phyloP scores from a whole-genome alignment of 2,113 vertebrate species.

The Formicarius rufipectus region DNA sequence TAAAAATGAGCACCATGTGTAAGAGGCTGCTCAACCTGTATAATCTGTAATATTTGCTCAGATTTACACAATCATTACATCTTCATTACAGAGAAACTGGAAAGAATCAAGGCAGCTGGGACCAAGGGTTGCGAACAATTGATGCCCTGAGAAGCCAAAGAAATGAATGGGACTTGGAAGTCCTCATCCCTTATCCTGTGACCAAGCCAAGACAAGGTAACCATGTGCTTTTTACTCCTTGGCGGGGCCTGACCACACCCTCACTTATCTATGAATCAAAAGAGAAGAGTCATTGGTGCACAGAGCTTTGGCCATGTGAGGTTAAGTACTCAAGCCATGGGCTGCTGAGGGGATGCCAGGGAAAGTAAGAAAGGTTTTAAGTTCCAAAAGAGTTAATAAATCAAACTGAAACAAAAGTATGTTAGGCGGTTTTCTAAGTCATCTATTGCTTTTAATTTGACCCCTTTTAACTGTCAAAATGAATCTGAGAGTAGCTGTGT shows the following conservation, averaged over 20 bases:
- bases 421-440: not conserved
- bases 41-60: not conserved
- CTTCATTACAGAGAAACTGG: not conserved
- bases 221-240: not conserved
- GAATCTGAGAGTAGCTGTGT: not conserved
- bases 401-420: not conserved
- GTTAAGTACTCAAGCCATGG: not conserved
- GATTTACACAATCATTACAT: not conserved
- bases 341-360: not conserved
- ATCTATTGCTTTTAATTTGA: not conserved
- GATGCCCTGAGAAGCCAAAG: not conserved
- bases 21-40: not conserved
- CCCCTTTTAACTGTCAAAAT: not conserved
- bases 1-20: not conserved
- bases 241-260: not conserved
- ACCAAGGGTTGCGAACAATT: not conserved
- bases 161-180: not conserved
- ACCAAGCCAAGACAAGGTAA: not conserved
- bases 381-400: not conserved
- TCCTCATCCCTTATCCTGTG: not conserved
- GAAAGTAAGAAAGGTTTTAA: not conserved
- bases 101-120: not conserved
- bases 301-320: not conserved
- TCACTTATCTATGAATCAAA: not conserved
- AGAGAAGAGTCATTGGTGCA: rapidly evolving